Percentiles rank a stretch among this genome's conserved stretches.
Conservation (phyloP, 2,797 vertebrate genomes). For the Microcaecilia unicolor region DNA sequence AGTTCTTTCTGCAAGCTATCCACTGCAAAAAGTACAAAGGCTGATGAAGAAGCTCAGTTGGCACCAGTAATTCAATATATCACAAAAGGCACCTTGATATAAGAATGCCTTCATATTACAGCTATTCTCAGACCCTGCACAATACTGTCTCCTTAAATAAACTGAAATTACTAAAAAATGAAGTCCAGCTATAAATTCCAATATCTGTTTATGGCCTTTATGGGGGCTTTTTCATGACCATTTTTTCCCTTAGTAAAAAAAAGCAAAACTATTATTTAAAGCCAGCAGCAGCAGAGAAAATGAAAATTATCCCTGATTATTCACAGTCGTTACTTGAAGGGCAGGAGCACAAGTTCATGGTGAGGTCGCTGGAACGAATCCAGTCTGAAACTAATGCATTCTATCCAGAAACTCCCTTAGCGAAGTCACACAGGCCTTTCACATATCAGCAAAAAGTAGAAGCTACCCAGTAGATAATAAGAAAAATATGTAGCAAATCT, state of each 20-base stretch:
- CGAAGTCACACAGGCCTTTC: background rate
- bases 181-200: too few relatives aligned
- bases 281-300: constrained; percentile 4
- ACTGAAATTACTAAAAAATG: too few relatives aligned
- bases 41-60: too few relatives aligned
- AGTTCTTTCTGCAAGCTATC: too few relatives aligned
- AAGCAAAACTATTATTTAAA: background rate
- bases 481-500: constrained; percentile 5
- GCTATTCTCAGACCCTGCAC: too few relatives aligned
- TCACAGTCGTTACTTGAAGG: constrained; percentile 21
- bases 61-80: too few relatives aligned
- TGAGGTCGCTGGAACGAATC: constrained; percentile 27
- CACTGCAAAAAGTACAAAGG: too few relatives aligned
- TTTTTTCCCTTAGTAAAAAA: background rate
- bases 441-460: constrained; percentile 8
- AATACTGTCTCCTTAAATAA: too few relatives aligned
- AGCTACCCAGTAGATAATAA: constrained; percentile 11
- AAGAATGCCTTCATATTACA: too few relatives aligned
- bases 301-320: constrained; percentile 19
- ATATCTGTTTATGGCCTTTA: too few relatives aligned
- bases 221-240: background rate
- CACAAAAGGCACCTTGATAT: too few relatives aligned
- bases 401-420: constrained; percentile 22
- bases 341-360: constrained; percentile 23
- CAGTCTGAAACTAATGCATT: constrained; percentile 10